phyloP scores from a whole-genome alignment of 2,888 invertebrate genomes.

The Watsonalla cultraria region DNA sequence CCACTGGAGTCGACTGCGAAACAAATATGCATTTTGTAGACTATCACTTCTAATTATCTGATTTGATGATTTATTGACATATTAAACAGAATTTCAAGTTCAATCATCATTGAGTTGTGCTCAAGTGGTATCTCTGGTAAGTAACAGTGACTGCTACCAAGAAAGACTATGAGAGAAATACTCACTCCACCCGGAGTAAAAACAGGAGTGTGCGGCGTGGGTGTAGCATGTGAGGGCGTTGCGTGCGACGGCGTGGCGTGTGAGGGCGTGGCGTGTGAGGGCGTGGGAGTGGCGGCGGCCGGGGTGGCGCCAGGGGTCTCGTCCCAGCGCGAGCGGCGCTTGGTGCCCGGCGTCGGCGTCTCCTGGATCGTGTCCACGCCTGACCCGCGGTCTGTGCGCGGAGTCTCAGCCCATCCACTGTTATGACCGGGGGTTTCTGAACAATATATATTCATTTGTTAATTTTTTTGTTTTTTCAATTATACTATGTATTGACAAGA shows the following conservation, averaged over 20 bases:
- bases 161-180: slow-evolving; percentile 10
- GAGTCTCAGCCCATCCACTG: slow-evolving; percentile 99
- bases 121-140: too few relatives aligned
- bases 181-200: slow-evolving; percentile 89
- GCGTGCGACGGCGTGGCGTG: slow-evolving; percentile 86
- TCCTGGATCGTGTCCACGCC: slow-evolving; percentile 90
- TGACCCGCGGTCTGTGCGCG: slow-evolving; percentile 92
- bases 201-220: slow-evolving; percentile 81
- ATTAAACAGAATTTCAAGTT: too few relatives aligned
- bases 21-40: slow-evolving; percentile 1
- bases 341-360: slow-evolving; percentile 96
- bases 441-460: slow-evolving; percentile 5
- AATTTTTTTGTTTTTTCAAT: background rate
- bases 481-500: background rate
- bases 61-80: too few relatives aligned
- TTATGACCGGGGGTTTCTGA: slow-evolving; percentile 96
- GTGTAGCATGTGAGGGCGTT: slow-evolving; percentile 84
- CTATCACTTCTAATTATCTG: too few relatives aligned
- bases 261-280: slow-evolving; percentile 84
- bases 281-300: slow-evolving; percentile 85
- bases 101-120: too few relatives aligned
- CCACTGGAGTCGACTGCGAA: slow-evolving; percentile 86
- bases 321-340: slow-evolving; percentile 98
- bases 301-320: slow-evolving; percentile 94
- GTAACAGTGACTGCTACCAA: too few relatives aligned